Base-by-base conservation (phyloP, 1,140 invertebrate species). In the Dolichoris vasculosae region DNA sequence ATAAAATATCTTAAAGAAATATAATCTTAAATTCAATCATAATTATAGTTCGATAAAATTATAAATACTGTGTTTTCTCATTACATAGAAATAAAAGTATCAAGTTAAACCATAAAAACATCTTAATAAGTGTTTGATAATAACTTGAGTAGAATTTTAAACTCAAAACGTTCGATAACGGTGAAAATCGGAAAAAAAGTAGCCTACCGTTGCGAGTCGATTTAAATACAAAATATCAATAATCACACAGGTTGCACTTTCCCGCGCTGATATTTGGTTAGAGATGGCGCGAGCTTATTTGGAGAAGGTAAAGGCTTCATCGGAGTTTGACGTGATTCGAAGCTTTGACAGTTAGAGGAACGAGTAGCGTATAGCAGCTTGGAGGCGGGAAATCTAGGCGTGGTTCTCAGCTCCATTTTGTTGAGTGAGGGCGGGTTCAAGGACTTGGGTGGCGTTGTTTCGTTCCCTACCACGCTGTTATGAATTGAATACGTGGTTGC, bases 321-420 rank as follows among this genome's bases (percentile, higher is more conserved):
- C 13, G 2, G 23, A 59, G 55, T 32, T n/a, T 67, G 63, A 32
- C 15, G 30, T 13, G 63, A 73, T 43, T 73, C 46, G 73, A 43
- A 8, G 11, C 2, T 76, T 2, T 26, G n/a, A 48, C 17, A 26
- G 46, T 8, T 23, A 26, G 43, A 13, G 2, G n/a, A 2, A 0
- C 40, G 23, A 8, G 2, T 3, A 40, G 55, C 32, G 51, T 79
- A 80, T 67, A 20, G 35, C 26, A 59, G 2, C 11, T 26, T 9
- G 35, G 26, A 48, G 82, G 71, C 51, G 48, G 71, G 23, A 11
- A 13, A 11, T 13, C 1, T 83, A 51, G 82, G 82, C 82, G 82
- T 75, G 82, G 71, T 48, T n/a, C 6, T 0, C 17, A 15, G 26
- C 82, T 83, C 82, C 82, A 83, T 83, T 83, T 83, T 83, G 82